phyloP scores from a whole-genome alignment of 2,113 vertebrate species.

The Lipotes vexillifer region DNA sequence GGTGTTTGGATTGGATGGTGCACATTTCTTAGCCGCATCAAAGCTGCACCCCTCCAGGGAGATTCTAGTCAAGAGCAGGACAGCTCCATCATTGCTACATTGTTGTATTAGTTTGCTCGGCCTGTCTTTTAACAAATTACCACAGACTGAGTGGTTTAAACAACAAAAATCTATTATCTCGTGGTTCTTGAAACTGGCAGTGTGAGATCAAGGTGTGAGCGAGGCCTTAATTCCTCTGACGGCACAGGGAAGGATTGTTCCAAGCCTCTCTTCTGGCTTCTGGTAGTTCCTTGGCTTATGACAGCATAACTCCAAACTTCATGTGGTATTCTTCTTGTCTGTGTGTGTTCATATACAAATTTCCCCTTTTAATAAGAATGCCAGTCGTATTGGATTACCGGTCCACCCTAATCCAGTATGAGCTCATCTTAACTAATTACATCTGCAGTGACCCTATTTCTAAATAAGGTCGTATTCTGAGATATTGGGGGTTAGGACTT shows the following conservation, averaged over 20 bases:
- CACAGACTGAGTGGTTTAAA: background rate
- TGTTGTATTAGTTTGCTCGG: background rate
- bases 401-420: background rate
- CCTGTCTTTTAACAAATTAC: background rate
- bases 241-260: background rate
- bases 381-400: background rate
- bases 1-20: background rate
- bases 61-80: background rate
- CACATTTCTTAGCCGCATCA: background rate
- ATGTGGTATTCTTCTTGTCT: background rate
- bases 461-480: background rate
- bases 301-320: background rate
- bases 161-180: background rate
- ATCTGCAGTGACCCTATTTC: background rate
- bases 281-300: background rate
- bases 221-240: background rate
- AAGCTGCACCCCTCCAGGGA: background rate
- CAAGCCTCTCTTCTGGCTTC: background rate
- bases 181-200: background rate
- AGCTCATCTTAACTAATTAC: background rate
- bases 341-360: background rate
- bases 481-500: background rate
- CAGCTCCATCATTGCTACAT: background rate
- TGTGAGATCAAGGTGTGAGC: background rate
- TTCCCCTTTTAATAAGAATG: background rate